Evolutionary conservation across 1,140 invertebrate species (phyloP).

Genomic region (Branchinecta lindahli): DNA sequence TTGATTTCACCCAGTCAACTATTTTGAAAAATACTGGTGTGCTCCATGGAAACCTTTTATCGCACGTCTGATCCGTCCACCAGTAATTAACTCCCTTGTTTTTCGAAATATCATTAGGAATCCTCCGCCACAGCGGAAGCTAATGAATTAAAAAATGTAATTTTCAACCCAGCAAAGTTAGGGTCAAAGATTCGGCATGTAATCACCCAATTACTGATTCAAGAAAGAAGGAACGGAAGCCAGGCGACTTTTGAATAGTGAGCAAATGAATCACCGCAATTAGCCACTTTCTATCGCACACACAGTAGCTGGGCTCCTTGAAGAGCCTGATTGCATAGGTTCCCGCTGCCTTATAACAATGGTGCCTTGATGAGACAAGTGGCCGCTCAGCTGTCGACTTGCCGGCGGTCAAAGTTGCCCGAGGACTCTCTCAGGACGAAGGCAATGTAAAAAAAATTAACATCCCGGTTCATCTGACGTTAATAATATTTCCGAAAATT

Average conservation of each 20-base stretch:
- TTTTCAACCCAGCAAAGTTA: too few species aligned
- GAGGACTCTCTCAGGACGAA: not conserved
- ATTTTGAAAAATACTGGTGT: too few species aligned
- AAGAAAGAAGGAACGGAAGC: slow-evolving; percentile 2
- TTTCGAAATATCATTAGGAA: too few species aligned
- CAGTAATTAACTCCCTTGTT: too few species aligned
- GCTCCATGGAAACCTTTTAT: too few species aligned
- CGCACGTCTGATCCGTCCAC: too few species aligned
- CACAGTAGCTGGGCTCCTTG: not conserved
- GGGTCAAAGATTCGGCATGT: not conserved
- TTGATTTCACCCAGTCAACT: too few species aligned
- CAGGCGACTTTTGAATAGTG: slow-evolving; percentile 4
- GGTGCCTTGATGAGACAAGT: not conserved
- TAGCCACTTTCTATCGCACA: not conserved
- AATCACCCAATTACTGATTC: not conserved
- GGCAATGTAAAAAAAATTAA: not conserved
- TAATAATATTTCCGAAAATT: slow-evolving; percentile 1
- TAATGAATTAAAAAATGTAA: too few species aligned
- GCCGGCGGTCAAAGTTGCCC: not conserved
- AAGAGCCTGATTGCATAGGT: not conserved
- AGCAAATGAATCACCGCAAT: slow-evolving; percentile 3
- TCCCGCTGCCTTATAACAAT: slow-evolving; percentile 8
- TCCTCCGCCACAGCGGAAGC: too few species aligned
- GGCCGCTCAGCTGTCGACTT: not conserved
- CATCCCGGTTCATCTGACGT: not conserved